Conservation (phyloP, 2,888 invertebrate species). For the Caenorhabditis drosophilae region DNA sequence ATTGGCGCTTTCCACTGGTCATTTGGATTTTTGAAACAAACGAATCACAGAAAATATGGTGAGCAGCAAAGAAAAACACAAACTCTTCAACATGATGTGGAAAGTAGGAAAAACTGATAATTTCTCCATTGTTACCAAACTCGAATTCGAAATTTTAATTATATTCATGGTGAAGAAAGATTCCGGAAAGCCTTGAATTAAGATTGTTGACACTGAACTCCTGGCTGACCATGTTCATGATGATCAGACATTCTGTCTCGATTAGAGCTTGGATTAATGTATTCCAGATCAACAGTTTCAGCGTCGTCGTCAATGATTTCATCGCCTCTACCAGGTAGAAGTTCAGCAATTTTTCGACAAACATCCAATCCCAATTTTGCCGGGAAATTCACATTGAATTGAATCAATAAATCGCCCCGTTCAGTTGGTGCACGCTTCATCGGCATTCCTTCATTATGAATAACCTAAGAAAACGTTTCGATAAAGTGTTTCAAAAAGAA, state of each 20-base stretch:
- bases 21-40: too few species aligned
- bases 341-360: conserved; percentile 41
- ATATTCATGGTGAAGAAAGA: conserved; percentile 12
- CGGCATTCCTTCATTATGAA: conserved; percentile 94
- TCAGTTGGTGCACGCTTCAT: conserved; percentile 90
- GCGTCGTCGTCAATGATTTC: conserved; percentile 38
- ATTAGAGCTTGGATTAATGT: conserved; percentile 26
- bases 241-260: conserved; percentile 11
- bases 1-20: too few species aligned
- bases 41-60: too few species aligned
- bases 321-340: conserved; percentile 52
- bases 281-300: conserved; percentile 35
- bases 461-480: conserved; percentile 71
- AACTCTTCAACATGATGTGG: too few species aligned
- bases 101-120: background rate
- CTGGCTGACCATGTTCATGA: conserved; percentile 25
- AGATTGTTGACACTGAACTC: conserved; percentile 34
- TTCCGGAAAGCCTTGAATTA: too few species aligned
- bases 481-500: background rate
- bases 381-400: conserved; percentile 85
- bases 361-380: conserved; percentile 37
- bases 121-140: conserved; percentile 9
- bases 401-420: conserved; percentile 86
- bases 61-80: too few species aligned
- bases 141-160: conserved; percentile 23